These are phyloP conservation scores for Drosophila truncata DNA, from an alignment of 1,140 invertebrate genomes.

Conservation along the genomic window DNA sequence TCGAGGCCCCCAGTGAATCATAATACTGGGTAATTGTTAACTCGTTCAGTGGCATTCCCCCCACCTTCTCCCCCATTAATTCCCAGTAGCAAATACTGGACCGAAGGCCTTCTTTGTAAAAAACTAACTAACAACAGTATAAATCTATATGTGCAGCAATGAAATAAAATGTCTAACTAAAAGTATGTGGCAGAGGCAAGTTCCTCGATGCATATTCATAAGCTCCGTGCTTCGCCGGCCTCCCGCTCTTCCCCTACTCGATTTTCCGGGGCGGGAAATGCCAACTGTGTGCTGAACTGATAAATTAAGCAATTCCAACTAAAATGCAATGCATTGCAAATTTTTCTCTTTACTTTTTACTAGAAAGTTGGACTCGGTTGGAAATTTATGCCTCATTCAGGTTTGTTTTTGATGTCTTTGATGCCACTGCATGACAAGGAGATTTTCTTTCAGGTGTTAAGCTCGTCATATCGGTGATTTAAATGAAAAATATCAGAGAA, in stretches of 20 bases:
- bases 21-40: slow-evolving; percentile 17
- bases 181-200: slow-evolving; percentile 51
- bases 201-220: slow-evolving; percentile 56
- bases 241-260: slow-evolving; percentile 20
- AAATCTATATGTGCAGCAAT: slow-evolving; percentile 40
- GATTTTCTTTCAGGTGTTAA: slow-evolving; percentile 22
- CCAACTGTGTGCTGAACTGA: slow-evolving; percentile 82
- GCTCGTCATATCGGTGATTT: slow-evolving; percentile 49
- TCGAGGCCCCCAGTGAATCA: slow-evolving; percentile 16
- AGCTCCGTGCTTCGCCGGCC: slow-evolving; percentile 23
- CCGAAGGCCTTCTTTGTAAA: slow-evolving; percentile 29
- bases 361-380: slow-evolving; percentile 58
- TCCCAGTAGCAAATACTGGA: slow-evolving; percentile 19
- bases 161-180: slow-evolving; percentile 52
- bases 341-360: slow-evolving; percentile 37
- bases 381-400: slow-evolving; percentile 77
- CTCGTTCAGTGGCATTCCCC: slow-evolving; percentile 23
- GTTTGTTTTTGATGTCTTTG: slow-evolving; percentile 81
- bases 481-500: slow-evolving; percentile 43
- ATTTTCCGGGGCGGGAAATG: slow-evolving; percentile 53
- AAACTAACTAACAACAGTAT: slow-evolving; percentile 10
- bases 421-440: slow-evolving; percentile 64
- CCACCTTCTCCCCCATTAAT: background rate
- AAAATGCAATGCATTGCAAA: slow-evolving; percentile 76
- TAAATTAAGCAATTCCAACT: slow-evolving; percentile 78